Evolutionary conservation across 1,140 invertebrate genomes (phyloP), one percentile per base, ranked within the genome.

Genomic region (Tyrophagus putrescentiae): DNA sequence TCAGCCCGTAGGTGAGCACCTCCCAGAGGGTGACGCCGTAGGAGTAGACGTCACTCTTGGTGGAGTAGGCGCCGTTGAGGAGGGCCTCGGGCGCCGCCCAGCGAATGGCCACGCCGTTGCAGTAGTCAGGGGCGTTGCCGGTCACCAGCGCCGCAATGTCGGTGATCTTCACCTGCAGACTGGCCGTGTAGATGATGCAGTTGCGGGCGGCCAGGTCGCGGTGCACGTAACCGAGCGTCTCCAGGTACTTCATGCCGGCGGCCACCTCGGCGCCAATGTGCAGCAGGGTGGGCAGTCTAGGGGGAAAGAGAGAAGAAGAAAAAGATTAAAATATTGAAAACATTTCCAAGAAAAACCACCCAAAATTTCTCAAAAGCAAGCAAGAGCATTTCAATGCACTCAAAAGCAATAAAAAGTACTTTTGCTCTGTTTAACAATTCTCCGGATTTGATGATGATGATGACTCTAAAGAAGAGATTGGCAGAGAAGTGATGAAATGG

Each of bases 61-160:
- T 85, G 2, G 92, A 95, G 70, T 96, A 98, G 27, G 93, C 79
- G 67, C 91, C 81, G 64, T 92, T 85, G 68, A 92, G 94, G 5
- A 98, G 73, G 0, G 94, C 90, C 73, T 98, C 95, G 0, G 93
- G 92, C 0, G 94, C 92, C 95, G 98, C 98, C 95, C 95, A 98
- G 74, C 97, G 96, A 3, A 98, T 87, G 3, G 93, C 92, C 61
- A 97, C 72, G 32, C 87, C 77, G 25, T 91, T 91, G 72, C 94
- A 90, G 21, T 89, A 94, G 56, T 84, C 91, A 75, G 97, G 97
- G 60, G 88, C 82, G 72, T 98, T 98, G 70, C 98, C 98, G 68
- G 98, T 91, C 65, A 91, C 83, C 0, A 94, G 92, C 16, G 98
- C 76, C 1, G 95, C 95, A 73, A 98, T 98, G 73, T 98, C 95